Evolutionary conservation across 2,113 vertebrate genomes (phyloP).

Genomic region (Enhydra lutris): DNA sequence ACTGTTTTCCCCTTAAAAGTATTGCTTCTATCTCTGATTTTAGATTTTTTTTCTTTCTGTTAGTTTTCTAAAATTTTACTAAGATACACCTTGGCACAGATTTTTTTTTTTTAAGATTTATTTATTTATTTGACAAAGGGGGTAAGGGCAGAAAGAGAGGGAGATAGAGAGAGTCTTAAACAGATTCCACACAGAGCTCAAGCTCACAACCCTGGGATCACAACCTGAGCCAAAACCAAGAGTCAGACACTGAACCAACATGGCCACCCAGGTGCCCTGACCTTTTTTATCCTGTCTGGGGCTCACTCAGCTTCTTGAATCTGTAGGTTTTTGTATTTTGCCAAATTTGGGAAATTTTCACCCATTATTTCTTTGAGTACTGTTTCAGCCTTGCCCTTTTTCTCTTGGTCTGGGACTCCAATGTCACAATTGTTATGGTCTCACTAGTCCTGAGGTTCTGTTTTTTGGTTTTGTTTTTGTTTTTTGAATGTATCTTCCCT

Average conservation of each 20-base stretch:
- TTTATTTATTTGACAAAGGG: not conserved
- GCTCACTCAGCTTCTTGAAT: not conserved
- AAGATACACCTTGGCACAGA: not conserved
- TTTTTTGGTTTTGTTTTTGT: not conserved
- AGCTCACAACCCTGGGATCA: not conserved
- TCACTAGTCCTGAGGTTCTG: not conserved
- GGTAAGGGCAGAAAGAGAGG: not conserved
- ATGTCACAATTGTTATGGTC: not conserved
- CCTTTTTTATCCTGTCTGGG: not conserved
- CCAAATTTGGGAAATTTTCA: not conserved
- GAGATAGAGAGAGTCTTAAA: not conserved
- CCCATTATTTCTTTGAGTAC: not conserved
- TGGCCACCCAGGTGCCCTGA: not conserved
- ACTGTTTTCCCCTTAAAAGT: not conserved
- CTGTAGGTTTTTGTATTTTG: not conserved
- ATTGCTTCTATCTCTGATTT: not conserved
- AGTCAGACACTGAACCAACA: not conserved
- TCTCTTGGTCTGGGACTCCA: not conserved
- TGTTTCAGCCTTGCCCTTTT: not conserved
- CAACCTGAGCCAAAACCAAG: not conserved
- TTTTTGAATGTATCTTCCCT: not conserved
- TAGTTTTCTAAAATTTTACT: not conserved
- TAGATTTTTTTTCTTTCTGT: not conserved
- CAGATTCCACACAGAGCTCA: not conserved
- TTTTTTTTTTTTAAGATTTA: not conserved